Evolutionary conservation across 2,797 vertebrate genomes (phyloP).

Genomic region (Bradypodion ventrale): DNA sequence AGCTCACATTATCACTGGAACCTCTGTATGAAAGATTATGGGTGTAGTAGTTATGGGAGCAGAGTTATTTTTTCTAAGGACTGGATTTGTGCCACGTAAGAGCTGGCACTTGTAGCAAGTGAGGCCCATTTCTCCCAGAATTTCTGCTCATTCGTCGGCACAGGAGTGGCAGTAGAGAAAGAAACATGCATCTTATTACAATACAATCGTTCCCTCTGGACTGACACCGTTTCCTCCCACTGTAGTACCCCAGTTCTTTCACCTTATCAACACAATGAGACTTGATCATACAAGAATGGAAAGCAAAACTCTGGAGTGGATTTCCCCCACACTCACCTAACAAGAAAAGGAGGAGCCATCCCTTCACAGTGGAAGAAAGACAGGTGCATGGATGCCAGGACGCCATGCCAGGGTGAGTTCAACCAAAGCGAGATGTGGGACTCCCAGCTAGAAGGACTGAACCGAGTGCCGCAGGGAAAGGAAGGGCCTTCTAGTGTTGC

Average conservation of each 20-base stretch:
- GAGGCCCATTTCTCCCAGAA: background rate
- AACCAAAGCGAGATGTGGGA: too few relatives aligned
- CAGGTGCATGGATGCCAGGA: background rate
- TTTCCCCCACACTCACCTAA: slow-evolving; percentile 26
- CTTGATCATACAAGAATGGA: background rate
- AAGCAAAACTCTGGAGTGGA: background rate
- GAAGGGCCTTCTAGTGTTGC: background rate
- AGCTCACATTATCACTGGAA: too few relatives aligned
- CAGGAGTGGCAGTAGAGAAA: too few relatives aligned
- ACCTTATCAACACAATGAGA: background rate
- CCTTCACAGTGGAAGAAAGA: background rate
- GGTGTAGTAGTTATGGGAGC: too few relatives aligned
- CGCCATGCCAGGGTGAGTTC: slow-evolving; percentile 12
- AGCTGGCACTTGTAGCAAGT: background rate
- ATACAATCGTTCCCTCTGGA: background rate
- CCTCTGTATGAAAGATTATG: too few relatives aligned
- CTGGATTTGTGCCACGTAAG: too few relatives aligned
- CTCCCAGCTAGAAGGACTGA: background rate
- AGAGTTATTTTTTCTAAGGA: too few relatives aligned
- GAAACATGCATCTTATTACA: background rate
- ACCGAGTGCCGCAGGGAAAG: background rate
- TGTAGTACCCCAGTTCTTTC: background rate
- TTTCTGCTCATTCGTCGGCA: background rate
- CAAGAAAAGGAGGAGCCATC: background rate
- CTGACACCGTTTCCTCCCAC: background rate